Conservation (phyloP, 35 echinoderm and acorn worm species). For the Chiridota heheva region DNA sequence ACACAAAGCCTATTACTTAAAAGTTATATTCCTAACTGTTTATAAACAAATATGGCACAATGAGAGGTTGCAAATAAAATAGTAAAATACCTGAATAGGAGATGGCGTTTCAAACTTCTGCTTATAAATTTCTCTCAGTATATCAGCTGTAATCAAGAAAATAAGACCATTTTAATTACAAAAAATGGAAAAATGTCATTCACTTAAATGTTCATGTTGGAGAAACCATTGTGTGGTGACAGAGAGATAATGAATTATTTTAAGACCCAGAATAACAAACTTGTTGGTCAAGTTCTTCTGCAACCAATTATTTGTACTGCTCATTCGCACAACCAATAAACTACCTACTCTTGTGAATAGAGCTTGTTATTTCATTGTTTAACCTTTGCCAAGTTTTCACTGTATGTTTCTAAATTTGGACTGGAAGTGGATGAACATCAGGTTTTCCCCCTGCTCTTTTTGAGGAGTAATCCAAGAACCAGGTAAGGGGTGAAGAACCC, state of each 20-base stretch:
- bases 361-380: too few species aligned
- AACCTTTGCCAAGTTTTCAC: too few species aligned
- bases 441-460: too few species aligned
- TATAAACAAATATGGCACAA: too few species aligned
- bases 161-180: background rate
- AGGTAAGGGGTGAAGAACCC: too few species aligned
- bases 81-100: slow-evolving; percentile 82
- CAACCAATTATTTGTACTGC: background rate
- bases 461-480: too few species aligned
- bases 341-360: background rate
- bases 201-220: background rate
- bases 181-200: background rate
- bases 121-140: slow-evolving; percentile 81
- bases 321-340: background rate
- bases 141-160: slow-evolving; percentile 69
- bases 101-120: slow-evolving; percentile 89
- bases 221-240: background rate
- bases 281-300: background rate
- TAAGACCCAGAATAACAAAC: background rate
- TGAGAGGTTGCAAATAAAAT: too few species aligned
- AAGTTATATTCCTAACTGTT: too few species aligned
- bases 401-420: too few species aligned
- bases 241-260: background rate
- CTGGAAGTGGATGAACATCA: too few species aligned
- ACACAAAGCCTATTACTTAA: too few species aligned